phyloP scores from a whole-genome alignment of 2,113 vertebrate species.

The Epinephelus moara region DNA sequence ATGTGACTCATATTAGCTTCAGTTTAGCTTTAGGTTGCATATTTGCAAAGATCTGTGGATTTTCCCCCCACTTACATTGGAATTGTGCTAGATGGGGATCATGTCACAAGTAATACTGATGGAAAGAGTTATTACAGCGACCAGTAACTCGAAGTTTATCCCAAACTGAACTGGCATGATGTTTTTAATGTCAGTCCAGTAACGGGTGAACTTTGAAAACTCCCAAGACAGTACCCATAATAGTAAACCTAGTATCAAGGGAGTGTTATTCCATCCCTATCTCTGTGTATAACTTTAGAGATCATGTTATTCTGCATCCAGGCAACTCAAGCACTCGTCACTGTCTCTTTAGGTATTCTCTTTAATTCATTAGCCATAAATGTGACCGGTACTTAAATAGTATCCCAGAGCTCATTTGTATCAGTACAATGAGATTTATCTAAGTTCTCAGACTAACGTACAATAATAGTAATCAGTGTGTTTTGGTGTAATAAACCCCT shows the following conservation, averaged over 20 bases:
- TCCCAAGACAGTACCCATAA: background rate
- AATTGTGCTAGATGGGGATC: no score
- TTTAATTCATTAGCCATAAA: background rate
- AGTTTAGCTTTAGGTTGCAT: background rate
- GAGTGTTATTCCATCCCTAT: background rate
- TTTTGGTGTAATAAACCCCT: slow-evolving; percentile 34
- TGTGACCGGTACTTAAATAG: background rate
- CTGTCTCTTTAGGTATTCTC: background rate
- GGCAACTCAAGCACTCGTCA: background rate
- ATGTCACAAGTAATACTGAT: no score
- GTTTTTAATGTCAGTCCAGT: background rate
- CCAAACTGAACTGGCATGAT: no score
- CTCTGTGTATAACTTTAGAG: background rate
- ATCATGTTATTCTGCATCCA: background rate
- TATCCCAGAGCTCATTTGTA: background rate
- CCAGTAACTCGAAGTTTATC: no score
- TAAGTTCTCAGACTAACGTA: slow-evolving; percentile 17
- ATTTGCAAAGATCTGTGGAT: background rate
- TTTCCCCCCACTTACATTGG: no score
- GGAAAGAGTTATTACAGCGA: no score
- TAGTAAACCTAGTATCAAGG: background rate
- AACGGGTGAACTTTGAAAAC: background rate
- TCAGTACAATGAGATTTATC: background rate
- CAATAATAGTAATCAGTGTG: slow-evolving; percentile 30
- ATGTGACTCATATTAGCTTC: background rate